Base-by-base conservation (phyloP, 2,888 invertebrate genomes). In the Aproaerema taeniolella region DNA sequence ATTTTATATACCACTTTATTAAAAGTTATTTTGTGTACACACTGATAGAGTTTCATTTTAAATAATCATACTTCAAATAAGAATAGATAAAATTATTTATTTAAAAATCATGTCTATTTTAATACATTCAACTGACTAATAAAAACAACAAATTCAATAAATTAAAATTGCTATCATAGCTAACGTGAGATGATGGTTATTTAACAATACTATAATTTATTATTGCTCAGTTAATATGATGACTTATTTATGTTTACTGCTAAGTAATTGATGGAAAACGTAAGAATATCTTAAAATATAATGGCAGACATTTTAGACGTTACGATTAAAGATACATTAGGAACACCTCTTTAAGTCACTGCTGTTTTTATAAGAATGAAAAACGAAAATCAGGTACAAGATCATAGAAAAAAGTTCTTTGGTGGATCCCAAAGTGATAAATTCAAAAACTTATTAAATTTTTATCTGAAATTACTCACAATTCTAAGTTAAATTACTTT, bases 81-180 rank as follows among this genome's bases (percentile, higher is more conserved):
- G 14, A 29, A 37, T 37, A 37, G 58, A 66, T 69, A 67, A 67
- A 72, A 68, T 69, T 69, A 68, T 74, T 79, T 73, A 73, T 72
- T 74, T 71, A 58, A 73, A 42, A 73, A 72, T 72, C 63, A 65
- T 75, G 69, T 67, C 66, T 75, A 74, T 65, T 70, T 74, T 68
- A 68, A 66, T 76, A 78, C 72, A 78, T 57, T 64, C 63, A 64
- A 62, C 58, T 67, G 64, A 59, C 64, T 64, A 76, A 52, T 46
- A 49, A 55, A 61, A 66, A 63, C 53, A 67, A 65, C 63, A 58
- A 50, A 31, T 62, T 64, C 52, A 70, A 70, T 69, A 70, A 70
- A 61, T 69, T 67, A 71, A 57, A 58, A 52, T 61, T 58, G 58
- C 53, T 55, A 61, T 62, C 7, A 17, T 17, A 28, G 31, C 28